Percentiles rank a stretch among this genome's conserved stretches.
Conservation (phyloP, 1,140 invertebrate species). For the Musca vetustissima region DNA sequence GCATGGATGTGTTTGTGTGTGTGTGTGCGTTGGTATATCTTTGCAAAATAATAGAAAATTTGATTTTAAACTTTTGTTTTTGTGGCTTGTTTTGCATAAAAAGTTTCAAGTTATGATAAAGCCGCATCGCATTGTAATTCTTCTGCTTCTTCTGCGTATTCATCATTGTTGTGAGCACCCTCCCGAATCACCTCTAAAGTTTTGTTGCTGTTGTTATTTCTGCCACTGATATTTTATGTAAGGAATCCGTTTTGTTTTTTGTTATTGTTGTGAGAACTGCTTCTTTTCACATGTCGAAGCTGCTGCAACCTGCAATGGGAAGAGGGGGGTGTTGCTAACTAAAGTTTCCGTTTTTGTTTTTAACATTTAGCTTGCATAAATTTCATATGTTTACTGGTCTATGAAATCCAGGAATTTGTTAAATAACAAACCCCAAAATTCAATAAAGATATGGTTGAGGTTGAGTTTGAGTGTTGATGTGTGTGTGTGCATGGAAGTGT, state of each 20-base stretch:
- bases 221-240: too few species aligned
- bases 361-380: constrained; percentile 12
- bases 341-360: not conserved
- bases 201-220: not conserved
- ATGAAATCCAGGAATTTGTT: constrained; percentile 9
- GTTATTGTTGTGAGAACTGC: not conserved
- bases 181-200: not conserved
- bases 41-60: constrained; percentile 16
- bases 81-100: constrained; percentile 6
- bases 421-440: too few species aligned
- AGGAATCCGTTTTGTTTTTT: not conserved
- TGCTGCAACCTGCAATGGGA: too few species aligned
- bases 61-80: constrained; percentile 21
- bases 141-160: not conserved
- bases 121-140: constrained; percentile 20
- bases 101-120: constrained; percentile 17
- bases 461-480: not conserved
- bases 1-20: not conserved
- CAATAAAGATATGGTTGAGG: too few species aligned
- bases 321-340: too few species aligned
- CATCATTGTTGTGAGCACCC: not conserved
- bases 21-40: not conserved
- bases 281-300: too few species aligned
- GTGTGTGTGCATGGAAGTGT: not conserved
- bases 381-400: constrained; percentile 18